These are phyloP conservation scores for Malurus elegans DNA, from an alignment of 2,113 vertebrate genomes.

Conservation along the genomic window DNA sequence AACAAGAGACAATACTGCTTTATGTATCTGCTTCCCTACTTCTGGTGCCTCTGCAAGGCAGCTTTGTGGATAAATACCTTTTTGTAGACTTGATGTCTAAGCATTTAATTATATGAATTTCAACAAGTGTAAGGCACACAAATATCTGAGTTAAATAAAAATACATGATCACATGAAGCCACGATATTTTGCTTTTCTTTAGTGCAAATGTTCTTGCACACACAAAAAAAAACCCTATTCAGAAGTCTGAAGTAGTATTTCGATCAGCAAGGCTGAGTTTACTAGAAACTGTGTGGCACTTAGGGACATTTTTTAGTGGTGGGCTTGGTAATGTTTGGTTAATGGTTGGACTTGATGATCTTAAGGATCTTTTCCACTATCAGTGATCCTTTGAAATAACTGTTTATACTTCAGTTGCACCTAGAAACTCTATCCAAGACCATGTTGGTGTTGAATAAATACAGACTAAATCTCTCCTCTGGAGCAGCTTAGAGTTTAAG, in stretches of 20 bases:
- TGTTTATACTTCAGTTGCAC: background rate
- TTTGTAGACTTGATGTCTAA: background rate
- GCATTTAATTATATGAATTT: background rate
- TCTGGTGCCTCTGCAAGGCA: background rate
- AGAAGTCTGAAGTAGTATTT: background rate
- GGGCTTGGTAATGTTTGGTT: background rate
- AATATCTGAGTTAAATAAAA: background rate
- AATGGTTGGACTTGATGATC: background rate
- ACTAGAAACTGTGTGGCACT: background rate
- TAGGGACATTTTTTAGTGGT: background rate
- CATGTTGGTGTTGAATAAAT: background rate
- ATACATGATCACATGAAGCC: background rate
- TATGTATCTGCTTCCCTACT: background rate
- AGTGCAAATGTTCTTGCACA: background rate
- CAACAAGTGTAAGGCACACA: background rate
- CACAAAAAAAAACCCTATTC: background rate
- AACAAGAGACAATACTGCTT: background rate
- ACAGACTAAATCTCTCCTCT: background rate
- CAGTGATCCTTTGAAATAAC: background rate
- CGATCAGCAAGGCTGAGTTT: background rate
- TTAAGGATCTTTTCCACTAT: background rate
- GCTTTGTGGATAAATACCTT: background rate
- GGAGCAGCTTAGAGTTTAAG: background rate
- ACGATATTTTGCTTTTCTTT: background rate
- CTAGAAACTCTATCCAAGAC: background rate